Conservation (phyloP, 2,797 vertebrate species). For the Cryptoprocta ferox region DNA sequence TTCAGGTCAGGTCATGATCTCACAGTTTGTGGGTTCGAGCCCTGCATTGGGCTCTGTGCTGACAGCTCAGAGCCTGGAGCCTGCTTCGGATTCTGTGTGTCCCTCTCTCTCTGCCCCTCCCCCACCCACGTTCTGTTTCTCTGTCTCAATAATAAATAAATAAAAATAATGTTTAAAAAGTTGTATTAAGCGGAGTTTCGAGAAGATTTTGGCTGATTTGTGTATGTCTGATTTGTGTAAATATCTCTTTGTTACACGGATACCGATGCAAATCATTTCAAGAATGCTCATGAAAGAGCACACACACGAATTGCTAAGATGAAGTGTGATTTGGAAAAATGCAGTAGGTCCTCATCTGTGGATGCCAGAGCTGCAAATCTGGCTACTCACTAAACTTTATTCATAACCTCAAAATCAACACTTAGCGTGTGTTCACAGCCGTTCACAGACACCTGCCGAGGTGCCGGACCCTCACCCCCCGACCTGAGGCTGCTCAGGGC, state of each 20-base stretch:
- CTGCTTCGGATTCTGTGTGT: too few relatives aligned
- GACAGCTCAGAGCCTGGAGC: too few relatives aligned
- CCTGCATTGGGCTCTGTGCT: too few relatives aligned
- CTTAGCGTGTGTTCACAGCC: fast-evolving
- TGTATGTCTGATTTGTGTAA: not conserved
- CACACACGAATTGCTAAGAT: too few relatives aligned
- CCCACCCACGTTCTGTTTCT: too few relatives aligned
- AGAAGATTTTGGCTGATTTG: not conserved
- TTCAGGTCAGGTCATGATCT: too few relatives aligned
- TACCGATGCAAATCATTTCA: not conserved
- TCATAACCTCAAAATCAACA: not conserved
- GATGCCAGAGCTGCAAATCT: not conserved
- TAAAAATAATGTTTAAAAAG: too few relatives aligned
- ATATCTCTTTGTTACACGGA: not conserved
- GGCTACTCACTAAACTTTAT: not conserved
- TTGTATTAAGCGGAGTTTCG: not conserved
- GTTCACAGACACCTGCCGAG: not conserved
- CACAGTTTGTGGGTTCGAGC: too few relatives aligned
- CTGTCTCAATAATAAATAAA: too few relatives aligned
- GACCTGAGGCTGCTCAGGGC: not conserved
- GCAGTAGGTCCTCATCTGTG: not conserved
- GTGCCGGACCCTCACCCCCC: fast-evolving
- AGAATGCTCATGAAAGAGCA: not conserved
- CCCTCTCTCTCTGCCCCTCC: too few relatives aligned
- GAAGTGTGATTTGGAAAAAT: not conserved